Evolutionary conservation across 2,113 vertebrate genomes (phyloP), one percentile per base, ranked within the genome.

Genomic region (Bos javanicus): DNA sequence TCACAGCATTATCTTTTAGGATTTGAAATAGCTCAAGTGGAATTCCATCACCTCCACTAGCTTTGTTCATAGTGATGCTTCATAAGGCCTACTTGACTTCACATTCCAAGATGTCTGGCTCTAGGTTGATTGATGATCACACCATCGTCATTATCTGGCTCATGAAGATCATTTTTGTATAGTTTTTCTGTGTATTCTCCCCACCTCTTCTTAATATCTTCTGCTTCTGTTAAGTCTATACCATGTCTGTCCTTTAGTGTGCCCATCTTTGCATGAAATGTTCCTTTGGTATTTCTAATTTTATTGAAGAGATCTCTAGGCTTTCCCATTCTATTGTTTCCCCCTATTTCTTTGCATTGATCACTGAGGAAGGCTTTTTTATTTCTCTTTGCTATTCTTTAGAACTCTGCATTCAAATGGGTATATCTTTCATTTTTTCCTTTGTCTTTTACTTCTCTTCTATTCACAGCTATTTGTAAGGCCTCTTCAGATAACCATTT

Each of bases 121-220:
- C 62, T 67, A 19, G 33, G 33, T 19, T n/a, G 16, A 67, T 17
- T 67, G 62, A n/a, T n/a, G 62, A 67, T 67, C 7, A 9, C 33
- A 67, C 62, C 33, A n/a, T 67, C 4, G 1, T 67, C 33, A 19
- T 67, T 67, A 67, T n/a, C 33, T 67, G 62, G 16, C 2, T 67
- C 1, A 0, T 67, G 62, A 67, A n/a, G 16, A n/a, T n/a, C n/a
- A n/a, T n/a, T n/a, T 67, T 67, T 67, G 7, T 67, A 19, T n/a
- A n/a, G 62, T 64, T 64, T 15, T 64, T 67, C 62, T 67, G 33
- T 19, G 62, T n/a, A 67, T 67, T 67, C 16, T 67, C 4, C 33
- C 33, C 62, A 67, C 33, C 16, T 67, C 33, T n/a, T n/a, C 17
- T 67, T 67, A 67, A 67, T 67, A 67, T 67, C 2, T 19, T 67